phyloP scores from a whole-genome alignment of 2,797 vertebrate genomes.

The Cyprinodon diabolis region DNA sequence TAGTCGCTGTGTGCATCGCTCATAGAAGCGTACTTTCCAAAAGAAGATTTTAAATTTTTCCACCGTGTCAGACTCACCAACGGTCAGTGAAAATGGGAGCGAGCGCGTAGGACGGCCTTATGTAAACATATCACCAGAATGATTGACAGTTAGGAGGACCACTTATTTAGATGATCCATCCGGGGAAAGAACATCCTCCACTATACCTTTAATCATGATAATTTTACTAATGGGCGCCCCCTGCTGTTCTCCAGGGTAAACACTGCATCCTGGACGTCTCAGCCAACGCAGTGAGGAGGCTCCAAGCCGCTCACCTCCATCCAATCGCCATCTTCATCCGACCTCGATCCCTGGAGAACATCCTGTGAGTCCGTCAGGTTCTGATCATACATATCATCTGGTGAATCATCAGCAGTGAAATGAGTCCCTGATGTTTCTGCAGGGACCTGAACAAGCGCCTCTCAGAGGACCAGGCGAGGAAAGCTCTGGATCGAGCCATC shows the following conservation, averaged over 20 bases:
- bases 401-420: neutral
- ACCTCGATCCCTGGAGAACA: conserved; percentile 88
- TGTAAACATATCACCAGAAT: too few species aligned
- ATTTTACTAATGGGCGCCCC: neutral
- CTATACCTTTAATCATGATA: neutral
- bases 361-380: conserved; percentile 81
- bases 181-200: too few species aligned
- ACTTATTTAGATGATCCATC: too few species aligned
- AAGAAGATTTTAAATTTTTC: too few species aligned
- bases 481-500: conserved; percentile 88
- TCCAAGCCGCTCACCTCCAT: conserved; percentile 90
- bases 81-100: too few species aligned
- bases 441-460: conserved; percentile 92
- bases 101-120: too few species aligned
- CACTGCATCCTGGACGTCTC: conserved; percentile 94
- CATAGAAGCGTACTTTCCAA: too few species aligned
- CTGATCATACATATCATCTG: neutral
- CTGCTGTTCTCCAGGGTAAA: conserved; percentile 79
- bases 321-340: conserved; percentile 93
- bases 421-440: neutral
- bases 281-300: conserved; percentile 88
- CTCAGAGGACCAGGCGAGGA: conserved; percentile 90
- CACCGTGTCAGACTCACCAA: too few species aligned
- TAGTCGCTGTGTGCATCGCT: too few species aligned
- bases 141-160: too few species aligned